phyloP scores from a whole-genome alignment of 2,888 invertebrate species.

The Elegia similella region DNA sequence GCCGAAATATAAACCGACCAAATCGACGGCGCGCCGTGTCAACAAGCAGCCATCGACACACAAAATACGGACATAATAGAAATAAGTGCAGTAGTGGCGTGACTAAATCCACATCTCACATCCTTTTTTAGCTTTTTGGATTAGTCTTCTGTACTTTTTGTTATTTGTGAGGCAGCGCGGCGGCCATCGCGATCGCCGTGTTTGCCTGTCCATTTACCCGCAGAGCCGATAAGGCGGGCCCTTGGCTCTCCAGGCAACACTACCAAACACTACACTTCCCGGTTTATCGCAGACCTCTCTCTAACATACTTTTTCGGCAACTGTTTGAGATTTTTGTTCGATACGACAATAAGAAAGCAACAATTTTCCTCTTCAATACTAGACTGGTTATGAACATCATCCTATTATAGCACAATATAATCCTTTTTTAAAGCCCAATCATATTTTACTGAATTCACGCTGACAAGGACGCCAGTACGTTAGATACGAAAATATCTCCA shows the following conservation, averaged over 20 bases:
- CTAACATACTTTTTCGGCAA: too few species aligned
- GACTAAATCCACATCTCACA: background rate
- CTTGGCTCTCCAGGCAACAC: background rate
- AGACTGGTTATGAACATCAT: too few species aligned
- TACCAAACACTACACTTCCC: too few species aligned
- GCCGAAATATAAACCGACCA: slow-evolving; percentile 72
- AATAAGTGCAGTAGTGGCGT: background rate
- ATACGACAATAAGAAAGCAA: too few species aligned
- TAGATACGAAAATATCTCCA: too few species aligned
- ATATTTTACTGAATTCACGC: too few species aligned
- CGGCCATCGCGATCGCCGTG: slow-evolving; percentile 27
- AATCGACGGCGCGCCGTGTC: slow-evolving; percentile 58
- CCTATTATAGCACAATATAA: too few species aligned
- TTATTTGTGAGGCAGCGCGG: slow-evolving; percentile 28
- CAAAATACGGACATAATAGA: background rate
- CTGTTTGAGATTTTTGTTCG: too few species aligned
- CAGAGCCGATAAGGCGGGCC: slow-evolving; percentile 2
- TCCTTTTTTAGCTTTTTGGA: background rate
- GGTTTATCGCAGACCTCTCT: background rate
- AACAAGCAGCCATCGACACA: slow-evolving; percentile 52
- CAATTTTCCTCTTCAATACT: too few species aligned
- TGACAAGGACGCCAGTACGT: too few species aligned
- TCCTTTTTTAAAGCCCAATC: too few species aligned
- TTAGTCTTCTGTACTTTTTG: background rate
- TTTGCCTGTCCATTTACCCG: slow-evolving; percentile 2